Base-by-base conservation (phyloP, 1,140 invertebrate species). In the Eupristina koningsbergeri region DNA sequence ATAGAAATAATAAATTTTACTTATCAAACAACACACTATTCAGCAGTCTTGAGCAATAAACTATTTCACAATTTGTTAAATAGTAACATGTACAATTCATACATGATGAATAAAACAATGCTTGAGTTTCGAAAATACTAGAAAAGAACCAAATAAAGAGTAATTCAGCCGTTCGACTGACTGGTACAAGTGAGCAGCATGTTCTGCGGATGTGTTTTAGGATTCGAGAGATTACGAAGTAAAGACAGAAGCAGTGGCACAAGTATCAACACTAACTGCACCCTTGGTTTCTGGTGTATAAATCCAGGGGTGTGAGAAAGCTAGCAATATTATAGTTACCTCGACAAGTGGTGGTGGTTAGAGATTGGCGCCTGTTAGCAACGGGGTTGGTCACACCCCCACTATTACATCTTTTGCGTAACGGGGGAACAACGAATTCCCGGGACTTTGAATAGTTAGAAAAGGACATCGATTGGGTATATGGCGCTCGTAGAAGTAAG, bases 131-230 rank as follows among this genome's bases (percentile, higher is more conserved):
- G 22, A 64, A 11, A 34, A 67, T 17, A 8, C 39, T 53, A 9
- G 26, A 50, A 22, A 29, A 29, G 81, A 81, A 81, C 84, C 84
- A 69, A 58, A 63, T 75, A 69, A 34, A 84, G 39, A 74, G 83
- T 86, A 47, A 83, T 58, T 85, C 80, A 85, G 50, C 82, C 83
- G 71, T 31, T 34, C 77, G 83, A 86, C 87, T 87, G 82, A 83
- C 81, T 85, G 77, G 85, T 36, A 77, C 80, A 87, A 87, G 83
- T 86, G 86, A 87, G 87, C 89, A 87, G 86, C 89, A 89, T 91
- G 90, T 88, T 89, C 87, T 88, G 88, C 86, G 85, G 86, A 74
- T 80, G 85, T 85, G 82, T 86, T 86, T 80, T 81, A 84, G 50
- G 84, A 76, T 81, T 83, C 64, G 71, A 69, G 74, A 11, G 73